Base-by-base conservation (phyloP, 2,113 vertebrate genomes). In the Varanus salvator region DNA sequence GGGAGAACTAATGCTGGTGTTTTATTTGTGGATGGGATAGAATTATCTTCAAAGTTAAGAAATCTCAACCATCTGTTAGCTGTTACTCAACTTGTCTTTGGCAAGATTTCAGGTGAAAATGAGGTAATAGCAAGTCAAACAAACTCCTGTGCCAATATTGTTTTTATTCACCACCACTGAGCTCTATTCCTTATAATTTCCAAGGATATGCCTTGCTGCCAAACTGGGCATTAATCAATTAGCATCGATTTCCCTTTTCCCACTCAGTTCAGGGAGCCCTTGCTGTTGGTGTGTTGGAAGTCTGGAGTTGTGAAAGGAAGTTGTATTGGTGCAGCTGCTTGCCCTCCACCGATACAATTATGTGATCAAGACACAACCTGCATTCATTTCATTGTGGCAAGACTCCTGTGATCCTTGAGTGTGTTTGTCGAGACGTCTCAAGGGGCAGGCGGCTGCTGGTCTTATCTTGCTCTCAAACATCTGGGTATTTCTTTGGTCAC, bases 91-190 rank as follows among this genome's bases (percentile, higher is more conserved):
- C 87, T 92, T 92, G 90, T 80, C 93, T 93, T 90, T 95, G 92
- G 93, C 95, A 95, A 71, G 88, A 95, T 94, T 94, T 94, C 87
- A 87, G 93, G 91, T 94, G 90, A 96, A 96, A 95, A 96, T 96
- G 93, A 95, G 89, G 89, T 96, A 97, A 96, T 94, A 96, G 93
- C 85, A 95, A 94, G 84, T 94, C 86, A 95, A 96, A 93, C 94
- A 94, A 90, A 66, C 91, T 94, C 87, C 90, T 0, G 0, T 93
- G 94, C 92, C 89, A 95, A 85, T 78, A 92, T 93, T 95, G 85
- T 91, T 95, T 94, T 94, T 87, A 90, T 94, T 92, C 94, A 96
- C 90, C 96, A 64, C 84, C 91, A 92, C 94, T 91, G 93, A 95
- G 87, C 27, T 25, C 57, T 91, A 34, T 23, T 76, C 88, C 93